Percentiles rank a stretch among this genome's conserved stretches.
phyloP scores from a whole-genome alignment of 1,140 invertebrate genomes.

The Drosophila pseudoananassae region DNA sequence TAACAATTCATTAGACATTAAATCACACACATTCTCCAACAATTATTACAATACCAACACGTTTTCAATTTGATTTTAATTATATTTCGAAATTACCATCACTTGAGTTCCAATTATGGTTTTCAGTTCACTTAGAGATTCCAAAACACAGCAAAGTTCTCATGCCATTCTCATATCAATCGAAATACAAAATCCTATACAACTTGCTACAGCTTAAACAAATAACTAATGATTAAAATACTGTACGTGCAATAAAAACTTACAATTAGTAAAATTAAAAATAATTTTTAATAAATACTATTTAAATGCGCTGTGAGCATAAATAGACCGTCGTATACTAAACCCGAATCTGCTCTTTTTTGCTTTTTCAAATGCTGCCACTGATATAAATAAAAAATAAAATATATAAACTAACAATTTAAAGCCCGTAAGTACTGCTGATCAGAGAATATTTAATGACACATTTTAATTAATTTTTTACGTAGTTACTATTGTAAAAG shows the following conservation, averaged over 20 bases:
- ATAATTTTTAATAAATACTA: constrained; percentile 14
- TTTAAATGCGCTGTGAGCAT: constrained; percentile 23
- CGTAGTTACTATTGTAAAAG: constrained; percentile 26
- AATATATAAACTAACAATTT: constrained; percentile 24
- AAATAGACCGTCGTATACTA: constrained; percentile 28
- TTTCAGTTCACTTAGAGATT: background rate
- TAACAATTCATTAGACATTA: constrained; percentile 22
- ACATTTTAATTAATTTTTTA: constrained; percentile 14
- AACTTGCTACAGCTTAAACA: constrained; percentile 57
- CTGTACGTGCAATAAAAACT: constrained; percentile 38
- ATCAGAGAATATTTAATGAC: constrained; percentile 3
- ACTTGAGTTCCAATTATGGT: constrained; percentile 17
- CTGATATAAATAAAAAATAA: constrained; percentile 31
- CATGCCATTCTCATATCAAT: constrained; percentile 68
- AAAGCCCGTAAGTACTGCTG: constrained; percentile 66
- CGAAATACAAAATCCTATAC: constrained; percentile 50
- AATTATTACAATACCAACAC: background rate
- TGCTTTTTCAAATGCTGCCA: constrained; percentile 63
- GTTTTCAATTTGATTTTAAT: constrained; percentile 11
- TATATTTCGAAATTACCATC: constrained; percentile 24
- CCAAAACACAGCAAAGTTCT: constrained; percentile 69
- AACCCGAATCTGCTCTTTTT: constrained; percentile 42
- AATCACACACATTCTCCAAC: background rate
- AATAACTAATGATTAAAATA: constrained; percentile 41
- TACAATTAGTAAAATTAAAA: constrained; percentile 21